These are phyloP conservation scores for Lysandra coridon DNA, from an alignment of 2,888 invertebrate genomes.

Conservation along the genomic window DNA sequence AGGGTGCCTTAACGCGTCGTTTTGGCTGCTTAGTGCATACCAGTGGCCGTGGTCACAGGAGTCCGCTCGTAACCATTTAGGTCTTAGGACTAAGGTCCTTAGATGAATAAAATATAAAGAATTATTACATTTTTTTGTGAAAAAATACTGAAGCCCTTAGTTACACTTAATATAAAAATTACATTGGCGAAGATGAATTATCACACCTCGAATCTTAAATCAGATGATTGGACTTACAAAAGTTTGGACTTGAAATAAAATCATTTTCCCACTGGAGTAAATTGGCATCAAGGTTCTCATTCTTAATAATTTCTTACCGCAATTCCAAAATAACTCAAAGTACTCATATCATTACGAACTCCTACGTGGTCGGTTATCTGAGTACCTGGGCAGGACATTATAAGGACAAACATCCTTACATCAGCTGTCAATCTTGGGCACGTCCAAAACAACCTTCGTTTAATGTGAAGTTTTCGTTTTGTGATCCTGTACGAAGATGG, in stretches of 20 bases:
- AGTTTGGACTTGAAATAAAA: no score
- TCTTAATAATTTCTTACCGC: not conserved
- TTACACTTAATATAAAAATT: no score
- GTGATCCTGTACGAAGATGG: constrained; percentile 18
- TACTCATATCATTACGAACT: not conserved
- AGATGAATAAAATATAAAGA: no score
- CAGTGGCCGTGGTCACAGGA: no score
- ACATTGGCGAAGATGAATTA: no score
- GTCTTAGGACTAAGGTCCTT: no score
- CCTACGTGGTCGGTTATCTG: not conserved
- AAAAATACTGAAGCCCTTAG: no score
- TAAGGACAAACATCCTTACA: constrained; percentile 33
- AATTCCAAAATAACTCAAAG: not conserved
- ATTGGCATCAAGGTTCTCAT: not conserved
- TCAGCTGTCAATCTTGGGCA: constrained; percentile 33
- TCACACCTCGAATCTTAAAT: not conserved
- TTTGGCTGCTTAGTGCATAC: no score
- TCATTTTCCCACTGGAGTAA: not conserved
- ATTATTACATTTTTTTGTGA: no score
- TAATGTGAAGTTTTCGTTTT: constrained; percentile 16
- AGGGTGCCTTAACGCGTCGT: no score
- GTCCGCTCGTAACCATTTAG: no score
- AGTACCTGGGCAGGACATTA: constrained; percentile 22
- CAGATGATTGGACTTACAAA: no score
- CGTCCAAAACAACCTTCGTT: constrained; percentile 32